phyloP scores from a whole-genome alignment of 30 jellyfish, hydroid and myxozoan species.

The Hydractinia echinata region DNA sequence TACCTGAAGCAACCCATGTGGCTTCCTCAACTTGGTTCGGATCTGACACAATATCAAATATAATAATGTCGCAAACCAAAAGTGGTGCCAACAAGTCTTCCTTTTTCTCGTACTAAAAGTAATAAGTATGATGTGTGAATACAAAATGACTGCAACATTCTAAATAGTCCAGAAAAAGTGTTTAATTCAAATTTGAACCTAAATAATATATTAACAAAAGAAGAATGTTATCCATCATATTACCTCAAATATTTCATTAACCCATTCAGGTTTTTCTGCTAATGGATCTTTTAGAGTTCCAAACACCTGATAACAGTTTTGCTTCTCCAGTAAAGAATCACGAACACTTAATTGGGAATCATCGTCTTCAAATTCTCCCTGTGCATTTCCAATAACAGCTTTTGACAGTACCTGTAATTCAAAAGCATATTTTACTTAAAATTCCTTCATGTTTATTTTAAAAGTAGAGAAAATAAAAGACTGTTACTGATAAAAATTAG shows the following conservation, averaged over 20 bases:
- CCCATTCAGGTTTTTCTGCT: conserved; percentile 78
- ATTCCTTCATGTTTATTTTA: not conserved
- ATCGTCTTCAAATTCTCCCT: conserved; percentile 46
- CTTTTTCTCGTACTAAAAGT: conserved; percentile 50
- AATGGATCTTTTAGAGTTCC: conserved; percentile 56
- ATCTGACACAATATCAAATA: conserved; percentile 74
- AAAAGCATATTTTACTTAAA: not conserved
- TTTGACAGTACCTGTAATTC: conserved; percentile 37
- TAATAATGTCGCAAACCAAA: conserved; percentile 56
- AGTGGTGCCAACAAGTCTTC: conserved; percentile 58
- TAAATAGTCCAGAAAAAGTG: not conserved
- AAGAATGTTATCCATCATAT: not conserved
- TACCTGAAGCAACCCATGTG: conserved; percentile 91
- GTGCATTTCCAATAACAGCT: conserved; percentile 67
- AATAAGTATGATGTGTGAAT: not conserved
- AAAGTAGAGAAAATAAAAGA: not conserved
- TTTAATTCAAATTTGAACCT: not conserved
- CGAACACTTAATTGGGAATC: conserved; percentile 45
- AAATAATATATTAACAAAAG: not conserved
- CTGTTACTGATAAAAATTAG: not conserved
- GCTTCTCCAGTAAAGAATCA: conserved; percentile 49
- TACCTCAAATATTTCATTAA: conserved; percentile 58
- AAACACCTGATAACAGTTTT: conserved; percentile 69
- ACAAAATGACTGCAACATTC: too few relatives aligned
- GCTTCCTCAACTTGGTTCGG: conserved; percentile 93